These are phyloP conservation scores for Torymus auratus DNA, from an alignment of 2,888 invertebrate species.

Conservation along the genomic window DNA sequence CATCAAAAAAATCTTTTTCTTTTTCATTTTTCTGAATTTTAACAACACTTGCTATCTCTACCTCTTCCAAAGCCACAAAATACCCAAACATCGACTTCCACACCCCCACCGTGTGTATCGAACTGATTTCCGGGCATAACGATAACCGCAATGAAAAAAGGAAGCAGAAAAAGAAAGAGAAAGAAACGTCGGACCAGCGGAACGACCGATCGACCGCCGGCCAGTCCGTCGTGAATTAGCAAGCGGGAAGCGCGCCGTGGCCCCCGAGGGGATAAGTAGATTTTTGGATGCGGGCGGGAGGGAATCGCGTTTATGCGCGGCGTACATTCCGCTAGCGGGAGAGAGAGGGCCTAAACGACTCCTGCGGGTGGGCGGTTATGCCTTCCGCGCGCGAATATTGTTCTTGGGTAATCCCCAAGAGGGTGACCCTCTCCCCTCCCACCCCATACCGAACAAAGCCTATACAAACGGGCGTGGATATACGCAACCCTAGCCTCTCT, in stretches of 20 bases:
- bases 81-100: too few relatives aligned
- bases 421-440: conserved; percentile 53
- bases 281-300: conserved; percentile 26
- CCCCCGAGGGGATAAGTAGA: conserved; percentile 14
- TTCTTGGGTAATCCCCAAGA: conserved; percentile 68
- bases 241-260: conserved; percentile 1
- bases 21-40: too few relatives aligned
- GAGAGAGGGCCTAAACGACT: conserved; percentile 36
- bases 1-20: too few relatives aligned
- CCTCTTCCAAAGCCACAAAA: too few relatives aligned
- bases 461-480: conserved; percentile 44
- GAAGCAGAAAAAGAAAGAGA: too few relatives aligned
- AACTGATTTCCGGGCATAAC: too few relatives aligned
- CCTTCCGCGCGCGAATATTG: conserved; percentile 70
- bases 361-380: conserved; percentile 44
- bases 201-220: neutral
- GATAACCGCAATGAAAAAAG: too few relatives aligned
- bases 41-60: too few relatives aligned
- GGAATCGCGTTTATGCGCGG: conserved; percentile 7
- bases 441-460: conserved; percentile 36
- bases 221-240: conserved; percentile 12
- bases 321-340: neutral
- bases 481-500: conserved; percentile 22
- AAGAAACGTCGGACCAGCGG: too few relatives aligned
- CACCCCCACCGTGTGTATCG: too few relatives aligned